phyloP scores from a whole-genome alignment of 2,797 vertebrate species.

The Miichthys miiuy region DNA sequence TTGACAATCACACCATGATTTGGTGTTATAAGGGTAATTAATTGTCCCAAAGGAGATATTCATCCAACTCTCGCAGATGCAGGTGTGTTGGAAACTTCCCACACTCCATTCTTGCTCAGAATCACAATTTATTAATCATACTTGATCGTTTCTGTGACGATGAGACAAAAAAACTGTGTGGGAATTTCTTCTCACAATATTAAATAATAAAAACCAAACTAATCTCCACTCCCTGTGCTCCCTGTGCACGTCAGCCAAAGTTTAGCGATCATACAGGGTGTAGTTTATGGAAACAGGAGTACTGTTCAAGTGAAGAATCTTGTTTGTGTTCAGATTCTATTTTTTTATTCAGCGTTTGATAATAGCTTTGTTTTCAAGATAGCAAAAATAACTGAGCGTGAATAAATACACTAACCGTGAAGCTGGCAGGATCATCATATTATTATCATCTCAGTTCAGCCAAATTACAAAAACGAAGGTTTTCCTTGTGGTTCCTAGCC shows the following conservation, averaged over 20 bases:
- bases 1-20: background rate
- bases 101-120: too few species aligned
- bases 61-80: too few species aligned
- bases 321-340: background rate
- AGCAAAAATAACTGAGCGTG: background rate
- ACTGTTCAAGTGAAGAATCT: background rate
- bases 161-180: too few species aligned
- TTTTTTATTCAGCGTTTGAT: slow-evolving; percentile 3
- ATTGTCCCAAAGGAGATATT: too few species aligned
- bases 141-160: too few species aligned
- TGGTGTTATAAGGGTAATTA: too few species aligned
- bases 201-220: background rate
- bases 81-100: too few species aligned
- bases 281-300: background rate
- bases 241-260: slow-evolving; percentile 33
- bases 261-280: background rate
- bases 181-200: too few species aligned
- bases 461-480: background rate
- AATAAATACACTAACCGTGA: background rate
- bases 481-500: background rate
- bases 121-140: too few species aligned
- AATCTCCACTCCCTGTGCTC: background rate
- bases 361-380: slow-evolving; percentile 3
- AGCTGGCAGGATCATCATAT: background rate
- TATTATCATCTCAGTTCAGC: background rate